phyloP scores from a whole-genome alignment of 2,888 invertebrate genomes.

The Leptura quadrifasciata region DNA sequence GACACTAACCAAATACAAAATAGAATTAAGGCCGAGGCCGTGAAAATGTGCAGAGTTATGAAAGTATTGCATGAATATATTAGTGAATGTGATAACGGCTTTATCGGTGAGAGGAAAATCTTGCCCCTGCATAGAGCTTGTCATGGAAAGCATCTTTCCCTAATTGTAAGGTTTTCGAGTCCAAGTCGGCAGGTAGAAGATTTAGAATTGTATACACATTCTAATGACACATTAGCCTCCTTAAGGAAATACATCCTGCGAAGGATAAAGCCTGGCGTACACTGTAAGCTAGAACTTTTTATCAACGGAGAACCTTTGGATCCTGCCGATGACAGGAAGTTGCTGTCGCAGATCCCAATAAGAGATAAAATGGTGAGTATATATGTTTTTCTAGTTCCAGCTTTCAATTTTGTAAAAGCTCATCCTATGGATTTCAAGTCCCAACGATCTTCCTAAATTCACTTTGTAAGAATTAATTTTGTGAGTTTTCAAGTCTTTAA shows the following conservation, averaged over 20 bases:
- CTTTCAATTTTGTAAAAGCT: too few species aligned
- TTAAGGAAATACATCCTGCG: conserved; percentile 86
- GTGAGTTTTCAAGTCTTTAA: too few species aligned
- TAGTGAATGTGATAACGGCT: conserved; percentile 93
- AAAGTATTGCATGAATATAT: conserved; percentile 96
- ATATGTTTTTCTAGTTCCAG: too few species aligned
- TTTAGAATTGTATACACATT: conserved; percentile 93
- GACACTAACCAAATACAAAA: conserved; percentile 72
- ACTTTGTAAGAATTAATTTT: too few species aligned
- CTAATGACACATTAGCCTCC: conserved; percentile 93
- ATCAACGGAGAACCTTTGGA: conserved; percentile 92
- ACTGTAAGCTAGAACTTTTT: conserved; percentile 93
- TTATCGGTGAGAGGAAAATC: conserved; percentile 90
- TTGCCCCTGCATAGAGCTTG: conserved; percentile 93
- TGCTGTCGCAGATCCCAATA: conserved; percentile 89
- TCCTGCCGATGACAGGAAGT: conserved; percentile 89
- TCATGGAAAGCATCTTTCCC: conserved; percentile 90
- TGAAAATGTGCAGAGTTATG: conserved; percentile 93
- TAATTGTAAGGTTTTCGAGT: conserved; percentile 87
- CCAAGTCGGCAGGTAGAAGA: conserved; percentile 93
- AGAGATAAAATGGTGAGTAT: conserved; percentile 89
- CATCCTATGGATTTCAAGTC: too few species aligned
- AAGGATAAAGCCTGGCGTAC: conserved; percentile 79
- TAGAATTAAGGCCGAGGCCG: conserved; percentile 81
- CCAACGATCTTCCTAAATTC: too few species aligned